phyloP scores from a whole-genome alignment of 2,888 invertebrate genomes.

The Brachypterus glaber region DNA sequence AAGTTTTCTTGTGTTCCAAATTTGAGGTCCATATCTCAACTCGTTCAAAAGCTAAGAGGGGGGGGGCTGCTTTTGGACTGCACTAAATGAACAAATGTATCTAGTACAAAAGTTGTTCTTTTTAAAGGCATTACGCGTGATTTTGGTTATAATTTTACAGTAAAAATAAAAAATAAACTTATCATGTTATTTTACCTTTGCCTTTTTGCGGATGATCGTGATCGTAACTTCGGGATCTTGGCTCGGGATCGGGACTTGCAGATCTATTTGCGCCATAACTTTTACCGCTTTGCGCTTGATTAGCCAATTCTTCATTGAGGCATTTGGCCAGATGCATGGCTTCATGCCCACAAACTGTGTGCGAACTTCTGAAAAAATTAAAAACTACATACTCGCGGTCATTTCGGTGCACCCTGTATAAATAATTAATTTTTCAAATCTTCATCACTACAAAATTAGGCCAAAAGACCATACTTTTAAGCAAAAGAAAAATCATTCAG shows the following conservation, averaged over 20 bases:
- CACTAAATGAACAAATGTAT: too few relatives aligned
- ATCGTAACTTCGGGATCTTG: constrained; percentile 58
- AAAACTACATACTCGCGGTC: background rate
- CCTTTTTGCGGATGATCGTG: constrained; percentile 46
- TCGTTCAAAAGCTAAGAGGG: too few relatives aligned
- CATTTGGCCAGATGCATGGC: constrained; percentile 66
- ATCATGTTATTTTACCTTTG: too few relatives aligned
- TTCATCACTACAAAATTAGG: background rate
- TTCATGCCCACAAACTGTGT: constrained; percentile 74
- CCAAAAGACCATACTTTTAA: background rate
- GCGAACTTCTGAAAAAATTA: constrained; percentile 45
- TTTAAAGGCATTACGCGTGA: too few relatives aligned
- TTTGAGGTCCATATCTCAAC: too few relatives aligned
- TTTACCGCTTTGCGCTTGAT: constrained; percentile 31
- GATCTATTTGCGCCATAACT: constrained; percentile 36
- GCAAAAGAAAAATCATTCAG: constrained; percentile 4
- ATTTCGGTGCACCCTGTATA: too few relatives aligned
- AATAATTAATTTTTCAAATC: too few relatives aligned
- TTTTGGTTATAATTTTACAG: constrained; percentile 12
- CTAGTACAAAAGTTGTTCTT: too few relatives aligned
- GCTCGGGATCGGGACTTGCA: constrained; percentile 48
- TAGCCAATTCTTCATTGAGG: constrained; percentile 54
- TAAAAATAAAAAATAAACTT: too few relatives aligned
- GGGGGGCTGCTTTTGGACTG: too few relatives aligned
- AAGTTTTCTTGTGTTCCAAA: too few relatives aligned